These are phyloP conservation scores for Leiothrix lutea DNA, from an alignment of 2,113 vertebrate genomes.

Conservation along the genomic window DNA sequence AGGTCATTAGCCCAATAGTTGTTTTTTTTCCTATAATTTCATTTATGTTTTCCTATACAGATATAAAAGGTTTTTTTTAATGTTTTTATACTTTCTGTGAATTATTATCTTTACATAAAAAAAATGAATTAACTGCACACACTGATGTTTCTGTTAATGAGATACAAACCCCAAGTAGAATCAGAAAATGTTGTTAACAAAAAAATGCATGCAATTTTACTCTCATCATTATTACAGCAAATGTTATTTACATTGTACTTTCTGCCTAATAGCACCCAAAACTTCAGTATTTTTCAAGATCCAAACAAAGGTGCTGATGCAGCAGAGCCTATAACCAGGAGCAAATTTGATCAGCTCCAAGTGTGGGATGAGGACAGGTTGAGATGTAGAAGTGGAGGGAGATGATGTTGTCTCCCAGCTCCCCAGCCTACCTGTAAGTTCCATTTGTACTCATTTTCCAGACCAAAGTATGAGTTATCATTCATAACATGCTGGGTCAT, in stretches of 20 bases:
- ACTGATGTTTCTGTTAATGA: background rate
- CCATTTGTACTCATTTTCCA: background rate
- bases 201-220: background rate
- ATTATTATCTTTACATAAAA: background rate
- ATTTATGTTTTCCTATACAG: background rate
- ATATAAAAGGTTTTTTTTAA: background rate
- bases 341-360: background rate
- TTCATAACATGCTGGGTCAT: background rate
- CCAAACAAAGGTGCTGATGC: background rate
- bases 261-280: background rate
- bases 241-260: background rate
- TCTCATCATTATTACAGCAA: background rate
- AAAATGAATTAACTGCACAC: background rate
- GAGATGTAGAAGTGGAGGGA: background rate
- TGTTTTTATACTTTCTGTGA: background rate
- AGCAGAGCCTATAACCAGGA: background rate
- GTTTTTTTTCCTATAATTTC: background rate
- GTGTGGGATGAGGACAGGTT: accelerated
- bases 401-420: background rate
- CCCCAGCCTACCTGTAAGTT: background rate
- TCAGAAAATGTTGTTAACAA: background rate
- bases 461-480: background rate
- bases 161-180: background rate
- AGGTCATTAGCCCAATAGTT: background rate
- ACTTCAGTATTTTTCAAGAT: background rate